Evolutionary conservation across 2,888 invertebrate genomes (phyloP).

Genomic region (Andrena minutula): DNA sequence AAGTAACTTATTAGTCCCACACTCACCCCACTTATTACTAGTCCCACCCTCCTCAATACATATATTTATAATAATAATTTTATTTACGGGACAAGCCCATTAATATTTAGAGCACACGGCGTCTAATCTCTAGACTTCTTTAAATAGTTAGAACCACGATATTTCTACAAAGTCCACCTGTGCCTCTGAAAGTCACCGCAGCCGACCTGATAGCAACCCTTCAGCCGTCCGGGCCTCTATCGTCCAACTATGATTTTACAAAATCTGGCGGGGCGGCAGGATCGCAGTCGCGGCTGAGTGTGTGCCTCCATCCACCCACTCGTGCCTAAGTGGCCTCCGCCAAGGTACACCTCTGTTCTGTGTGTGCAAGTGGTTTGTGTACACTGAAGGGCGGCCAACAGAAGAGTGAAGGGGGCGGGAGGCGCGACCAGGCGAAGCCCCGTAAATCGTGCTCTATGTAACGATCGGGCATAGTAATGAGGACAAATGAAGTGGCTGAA

Average conservation of each 20-base stretch:
- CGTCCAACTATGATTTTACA: constrained; percentile 20
- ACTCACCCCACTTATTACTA: no score
- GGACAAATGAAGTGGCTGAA: constrained; percentile 84
- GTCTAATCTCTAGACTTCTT: no score
- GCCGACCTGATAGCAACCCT: background rate
- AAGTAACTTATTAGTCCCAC: no score
- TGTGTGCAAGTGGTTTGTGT: constrained; percentile 57
- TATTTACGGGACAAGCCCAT: no score
- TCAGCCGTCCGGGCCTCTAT: background rate
- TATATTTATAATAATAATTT: no score
- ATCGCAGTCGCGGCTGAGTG: constrained; percentile 8
- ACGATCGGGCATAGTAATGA: constrained; percentile 83
- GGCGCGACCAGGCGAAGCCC: constrained; percentile 66
- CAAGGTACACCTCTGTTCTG: constrained; percentile 34
- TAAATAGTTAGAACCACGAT: no score
- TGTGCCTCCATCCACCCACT: constrained; percentile 1
- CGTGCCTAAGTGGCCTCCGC: constrained; percentile 26
- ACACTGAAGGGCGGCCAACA: constrained; percentile 23
- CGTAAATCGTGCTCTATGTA: constrained; percentile 80
- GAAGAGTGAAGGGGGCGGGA: constrained; percentile 34
- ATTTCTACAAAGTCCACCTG: background rate
- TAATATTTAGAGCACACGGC: no score
- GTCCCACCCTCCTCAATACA: no score
- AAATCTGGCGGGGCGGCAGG: constrained; percentile 2
- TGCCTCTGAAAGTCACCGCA: background rate